A percentile compares a stretch with the other conserved stretches of the same genome.
Evolutionary conservation across 2,113 vertebrate species (phyloP).

Genomic region (Cololabis saira): DNA sequence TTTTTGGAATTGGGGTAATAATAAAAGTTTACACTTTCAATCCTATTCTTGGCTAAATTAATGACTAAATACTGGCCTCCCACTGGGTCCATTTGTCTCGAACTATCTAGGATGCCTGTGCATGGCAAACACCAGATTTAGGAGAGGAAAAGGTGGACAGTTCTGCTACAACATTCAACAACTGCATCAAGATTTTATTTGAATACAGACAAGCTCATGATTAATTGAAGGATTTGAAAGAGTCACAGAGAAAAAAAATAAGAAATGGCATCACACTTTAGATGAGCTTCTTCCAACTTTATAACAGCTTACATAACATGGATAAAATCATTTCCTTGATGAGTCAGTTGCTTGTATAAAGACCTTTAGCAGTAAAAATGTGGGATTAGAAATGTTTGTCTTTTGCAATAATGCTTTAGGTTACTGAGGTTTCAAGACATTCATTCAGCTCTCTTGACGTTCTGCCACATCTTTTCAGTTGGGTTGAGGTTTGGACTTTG

Average conservation of each 20-base stretch:
- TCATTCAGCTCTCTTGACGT: too few relatives aligned
- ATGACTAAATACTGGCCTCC: conserved; percentile 67
- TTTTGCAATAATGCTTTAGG: too few relatives aligned
- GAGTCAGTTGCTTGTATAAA: too few relatives aligned
- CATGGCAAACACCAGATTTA: conserved; percentile 56
- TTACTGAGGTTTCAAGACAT: too few relatives aligned
- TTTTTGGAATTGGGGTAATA: too few relatives aligned
- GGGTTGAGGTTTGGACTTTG: too few relatives aligned
- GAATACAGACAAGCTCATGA: conserved; percentile 59
- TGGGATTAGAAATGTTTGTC: too few relatives aligned
- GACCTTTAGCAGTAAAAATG: too few relatives aligned
- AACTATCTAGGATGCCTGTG: conserved; percentile 45
- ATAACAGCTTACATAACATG: conserved; percentile 68
- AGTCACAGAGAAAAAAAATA: conserved; percentile 57
- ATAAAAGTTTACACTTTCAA: too few relatives aligned
- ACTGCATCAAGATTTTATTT: conserved; percentile 61
- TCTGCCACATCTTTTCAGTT: too few relatives aligned
- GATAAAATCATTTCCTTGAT: too few relatives aligned
- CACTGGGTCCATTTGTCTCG: conserved; percentile 67
- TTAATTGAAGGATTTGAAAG: conserved; percentile 63
- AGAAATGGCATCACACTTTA: conserved; percentile 44
- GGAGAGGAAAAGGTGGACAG: conserved; percentile 34
- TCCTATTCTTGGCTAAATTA: too few relatives aligned
- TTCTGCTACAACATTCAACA: conserved; percentile 46
- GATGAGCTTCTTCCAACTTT: conserved; percentile 38